Base-by-base conservation (phyloP, 92 coral and sea anemone species). In the Epizoanthus illoricatus region DNA sequence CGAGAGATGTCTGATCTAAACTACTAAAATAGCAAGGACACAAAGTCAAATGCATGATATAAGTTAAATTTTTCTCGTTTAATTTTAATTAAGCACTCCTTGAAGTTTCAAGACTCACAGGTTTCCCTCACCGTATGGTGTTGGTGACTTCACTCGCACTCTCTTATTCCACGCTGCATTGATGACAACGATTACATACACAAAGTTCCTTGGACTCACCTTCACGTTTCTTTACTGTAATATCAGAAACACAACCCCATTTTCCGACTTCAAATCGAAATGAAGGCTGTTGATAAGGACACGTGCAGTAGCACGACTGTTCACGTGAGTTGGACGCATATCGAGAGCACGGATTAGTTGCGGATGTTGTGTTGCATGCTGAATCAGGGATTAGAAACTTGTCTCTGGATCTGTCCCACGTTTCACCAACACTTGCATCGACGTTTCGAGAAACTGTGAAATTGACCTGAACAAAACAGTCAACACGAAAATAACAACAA, bases 381-480 rank as follows among this genome's bases (percentile, higher is more conserved):
- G 81, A n/a, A 62, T 42, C 81, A 21, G 81, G 81, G 23, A 61
- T 76, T 8, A 45, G 47, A 49, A 76, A 76, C 24, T 76, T 76
- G 54, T 76, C 81, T 45, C 70, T 41, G 42, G 81, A 76, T 4
- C 81, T 76, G 20, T 41, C 49, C 81, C 81, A 76, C 8, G 5
- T 5, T 28, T 76, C 81, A 33, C 36, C 21, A 5, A 4, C 56
- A 42, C 17, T 61, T 3, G 55, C 10, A 56, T 76, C 63, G 36
- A 76, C 58, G 19, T 57, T 62, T 40, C 81, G 39, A 21, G 18
- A 13, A 41, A 60, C 58, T 41, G 19, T 0, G 17, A 62, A 76
- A 43, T 23, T 42, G 5, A 43, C 57, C 65, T 40, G 56, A n/a
- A n/a, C 70, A 24, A 56, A 60, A 76, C 81, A 41, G 3, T 62